Evolutionary conservation across 2,888 invertebrate species (phyloP).

Genomic region (Autographa pulchrina): DNA sequence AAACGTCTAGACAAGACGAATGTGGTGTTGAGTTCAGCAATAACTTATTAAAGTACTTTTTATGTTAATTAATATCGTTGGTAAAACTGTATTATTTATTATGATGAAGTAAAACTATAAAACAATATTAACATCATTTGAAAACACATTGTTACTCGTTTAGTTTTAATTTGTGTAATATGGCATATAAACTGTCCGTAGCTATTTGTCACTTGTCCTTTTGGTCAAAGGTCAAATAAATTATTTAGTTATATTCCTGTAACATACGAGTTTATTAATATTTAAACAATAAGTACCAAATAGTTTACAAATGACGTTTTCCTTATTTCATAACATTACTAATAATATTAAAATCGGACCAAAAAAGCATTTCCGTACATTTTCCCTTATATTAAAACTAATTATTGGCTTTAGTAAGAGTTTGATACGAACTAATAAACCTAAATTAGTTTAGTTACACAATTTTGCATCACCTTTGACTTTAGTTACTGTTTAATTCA

Average conservation of each 20-base stretch:
- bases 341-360: neutral
- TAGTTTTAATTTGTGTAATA: too few relatives aligned
- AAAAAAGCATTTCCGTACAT: too few relatives aligned
- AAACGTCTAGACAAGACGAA: conserved; percentile 38
- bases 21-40: conserved; percentile 9
- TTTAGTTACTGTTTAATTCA: too few relatives aligned
- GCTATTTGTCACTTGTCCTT: neutral
- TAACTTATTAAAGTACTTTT: conserved; percentile 13
- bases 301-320: neutral
- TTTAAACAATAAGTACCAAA: neutral
- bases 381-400: too few relatives aligned
- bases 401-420: too few relatives aligned
- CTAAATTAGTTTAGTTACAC: too few relatives aligned
- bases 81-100: neutral
- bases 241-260: neutral
- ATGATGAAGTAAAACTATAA: neutral
- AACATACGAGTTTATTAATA: neutral
- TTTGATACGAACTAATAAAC: too few relatives aligned
- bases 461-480: too few relatives aligned
- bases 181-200: too few relatives aligned
- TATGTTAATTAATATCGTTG: neutral
- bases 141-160: too few relatives aligned
- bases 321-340: neutral
- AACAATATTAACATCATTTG: neutral
- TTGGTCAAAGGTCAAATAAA: neutral